phyloP scores from a whole-genome alignment of 1,140 invertebrate genomes.

The Zaprionus camerounensis region DNA sequence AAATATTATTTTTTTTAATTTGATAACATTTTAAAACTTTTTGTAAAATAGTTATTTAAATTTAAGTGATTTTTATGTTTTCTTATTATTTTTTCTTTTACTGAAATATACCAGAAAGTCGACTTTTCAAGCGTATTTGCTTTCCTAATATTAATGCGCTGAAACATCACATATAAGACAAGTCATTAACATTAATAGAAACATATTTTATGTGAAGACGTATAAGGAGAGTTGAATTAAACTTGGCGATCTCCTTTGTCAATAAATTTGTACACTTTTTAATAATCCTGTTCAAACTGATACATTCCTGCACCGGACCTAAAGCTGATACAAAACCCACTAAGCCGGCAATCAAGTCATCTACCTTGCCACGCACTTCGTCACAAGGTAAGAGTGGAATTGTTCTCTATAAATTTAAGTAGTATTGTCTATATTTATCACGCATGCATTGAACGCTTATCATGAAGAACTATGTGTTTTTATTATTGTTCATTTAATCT shows the following conservation, averaged over 20 bases:
- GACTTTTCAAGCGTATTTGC: background rate
- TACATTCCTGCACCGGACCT: constrained; percentile 10
- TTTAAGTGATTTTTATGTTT: background rate
- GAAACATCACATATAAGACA: background rate
- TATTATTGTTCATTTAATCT: background rate
- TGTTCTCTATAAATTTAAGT: background rate
- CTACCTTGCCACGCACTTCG: constrained; percentile 95
- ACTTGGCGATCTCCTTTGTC: background rate
- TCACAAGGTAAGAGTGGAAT: constrained; percentile 91
- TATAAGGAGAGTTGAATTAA: constrained; percentile 5
- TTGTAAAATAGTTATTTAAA: background rate
- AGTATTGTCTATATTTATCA: constrained; percentile 15
- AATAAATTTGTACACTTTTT: constrained; percentile 24
- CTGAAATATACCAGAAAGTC: background rate
- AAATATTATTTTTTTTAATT: background rate
- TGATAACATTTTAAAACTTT: background rate
- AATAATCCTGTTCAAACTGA: constrained; percentile 21
- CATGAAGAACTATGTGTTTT: constrained; percentile 9
- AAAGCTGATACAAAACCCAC: constrained; percentile 95
- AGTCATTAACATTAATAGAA: background rate
- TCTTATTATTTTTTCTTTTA: background rate
- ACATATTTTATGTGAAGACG: background rate
- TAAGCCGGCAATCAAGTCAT: constrained; percentile 97
- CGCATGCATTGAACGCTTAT: constrained; percentile 22
- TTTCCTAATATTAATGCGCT: background rate